phyloP scores from a whole-genome alignment of 2,888 invertebrate genomes.

The Micropterix aruncella region DNA sequence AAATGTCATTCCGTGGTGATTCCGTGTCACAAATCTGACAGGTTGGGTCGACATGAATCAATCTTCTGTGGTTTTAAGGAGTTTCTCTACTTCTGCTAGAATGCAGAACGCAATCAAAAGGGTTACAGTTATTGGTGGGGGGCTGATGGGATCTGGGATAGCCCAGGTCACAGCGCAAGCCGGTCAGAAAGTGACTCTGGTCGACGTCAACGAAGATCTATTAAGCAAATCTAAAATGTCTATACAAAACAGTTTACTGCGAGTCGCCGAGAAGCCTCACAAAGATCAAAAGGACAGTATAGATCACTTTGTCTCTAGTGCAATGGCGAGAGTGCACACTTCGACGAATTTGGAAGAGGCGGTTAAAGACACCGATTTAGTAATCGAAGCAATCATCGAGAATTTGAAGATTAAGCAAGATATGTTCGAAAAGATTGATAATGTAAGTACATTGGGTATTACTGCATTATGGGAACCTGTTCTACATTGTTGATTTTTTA shows the following conservation, averaged over 20 bases:
- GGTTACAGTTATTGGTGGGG: conserved; percentile 74
- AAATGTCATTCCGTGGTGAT: too few species aligned
- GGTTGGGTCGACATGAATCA: too few species aligned
- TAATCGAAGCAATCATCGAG: conserved; percentile 82
- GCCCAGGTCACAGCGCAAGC: conserved; percentile 81
- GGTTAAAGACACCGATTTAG: conserved; percentile 54
- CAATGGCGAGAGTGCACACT: conserved; percentile 40
- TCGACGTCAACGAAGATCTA: conserved; percentile 60
- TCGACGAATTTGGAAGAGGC: conserved; percentile 46
- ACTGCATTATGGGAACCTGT: not conserved
- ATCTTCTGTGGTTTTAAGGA: conserved; percentile 23
- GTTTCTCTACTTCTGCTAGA: conserved; percentile 27
- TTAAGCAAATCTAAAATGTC: conserved; percentile 56
- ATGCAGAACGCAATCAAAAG: conserved; percentile 50
- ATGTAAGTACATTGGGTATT: conserved; percentile 22
- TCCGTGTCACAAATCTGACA: too few species aligned
- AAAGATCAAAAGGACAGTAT: conserved; percentile 51
- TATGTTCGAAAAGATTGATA: conserved; percentile 60
- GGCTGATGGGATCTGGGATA: conserved; percentile 82
- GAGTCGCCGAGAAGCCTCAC: conserved; percentile 68
- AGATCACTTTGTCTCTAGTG: conserved; percentile 49
- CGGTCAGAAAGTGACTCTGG: conserved; percentile 66
- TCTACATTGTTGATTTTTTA: too few species aligned
- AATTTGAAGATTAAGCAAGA: conserved; percentile 66
- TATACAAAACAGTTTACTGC: conserved; percentile 53